Evolutionary conservation across 2,797 vertebrate genomes (phyloP), one percentile per base, ranked within the genome.

Genomic region (Tenualosa thibaudeaui): DNA sequence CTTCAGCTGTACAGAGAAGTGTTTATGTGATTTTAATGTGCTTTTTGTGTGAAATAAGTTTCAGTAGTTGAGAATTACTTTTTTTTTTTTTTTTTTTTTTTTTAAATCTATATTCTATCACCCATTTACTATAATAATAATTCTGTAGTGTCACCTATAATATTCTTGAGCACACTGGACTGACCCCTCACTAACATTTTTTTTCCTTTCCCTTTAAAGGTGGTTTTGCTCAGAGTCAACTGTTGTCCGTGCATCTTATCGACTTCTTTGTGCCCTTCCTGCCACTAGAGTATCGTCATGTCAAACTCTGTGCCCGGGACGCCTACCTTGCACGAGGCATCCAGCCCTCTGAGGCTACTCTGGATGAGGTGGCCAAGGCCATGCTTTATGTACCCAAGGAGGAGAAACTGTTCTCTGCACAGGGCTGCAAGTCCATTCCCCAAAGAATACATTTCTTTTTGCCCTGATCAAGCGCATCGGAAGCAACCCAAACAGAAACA

Each of bases 391-490:
- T 98, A 46, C 98, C 98, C 81, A 97, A 96, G 89, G 97, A 97
- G 85, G 97, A 98, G 85, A 95, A 96, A 87, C 95, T 98, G 53
- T 99, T 99, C 93, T 98, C 98, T 56, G 96, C 97, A 10, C 97
- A 98, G 89, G 98, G 98, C 62, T 99, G 98, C 92, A 99, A 99
- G 90, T 97, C 97, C 22, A 93, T 99, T 58, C 94, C 98, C 31
- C 98, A 99, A 91, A 95, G 97, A 91, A 98, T 99, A 91, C 96
- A 94, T 92, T 98, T 98, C 89, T 96, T 98, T 88, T 93, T 98
- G 71, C 96, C 97, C 1, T 98, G 92, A 97, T 84, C 24, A 6
- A 62, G 58, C 2, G n/a, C 58, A 8, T 62, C 58, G 1, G n/a
- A 24, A 24, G n/a, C 71, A 19, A 22, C 71, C 71, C 37, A 43